Percentiles rank a stretch among this genome's conserved stretches.
Evolutionary conservation across 2,888 invertebrate genomes (phyloP).

Genomic region (Meganola albula): DNA sequence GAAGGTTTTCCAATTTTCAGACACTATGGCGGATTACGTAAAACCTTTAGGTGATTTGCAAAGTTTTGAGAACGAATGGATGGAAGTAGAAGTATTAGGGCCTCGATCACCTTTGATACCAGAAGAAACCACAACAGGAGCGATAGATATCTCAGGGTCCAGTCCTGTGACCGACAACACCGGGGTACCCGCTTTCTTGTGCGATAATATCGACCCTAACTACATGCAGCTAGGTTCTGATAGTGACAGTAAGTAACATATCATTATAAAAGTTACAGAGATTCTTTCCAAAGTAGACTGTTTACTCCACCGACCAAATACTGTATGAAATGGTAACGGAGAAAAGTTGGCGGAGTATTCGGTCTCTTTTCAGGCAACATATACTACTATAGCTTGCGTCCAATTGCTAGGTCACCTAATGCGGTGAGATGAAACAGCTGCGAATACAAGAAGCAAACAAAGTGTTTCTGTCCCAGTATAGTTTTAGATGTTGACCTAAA

Average conservation of each 20-base stretch:
- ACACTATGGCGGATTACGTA: constrained; percentile 71
- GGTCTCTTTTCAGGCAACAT: no score
- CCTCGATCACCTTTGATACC: constrained; percentile 71
- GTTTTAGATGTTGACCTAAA: no score
- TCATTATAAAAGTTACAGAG: no score
- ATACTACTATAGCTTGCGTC: no score
- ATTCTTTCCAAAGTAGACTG: no score
- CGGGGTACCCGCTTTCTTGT: constrained; percentile 78
- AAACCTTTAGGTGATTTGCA: constrained; percentile 85
- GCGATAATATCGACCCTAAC: constrained; percentile 75
- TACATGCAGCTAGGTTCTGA: constrained; percentile 76
- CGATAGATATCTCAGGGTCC: constrained; percentile 54
- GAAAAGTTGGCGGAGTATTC: no score
- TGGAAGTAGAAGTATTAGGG: constrained; percentile 88
- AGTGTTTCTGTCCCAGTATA: no score
- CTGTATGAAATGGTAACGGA: no score
- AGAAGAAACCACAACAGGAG: constrained; percentile 38
- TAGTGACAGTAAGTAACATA: constrained; percentile 67
- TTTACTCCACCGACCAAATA: no score
- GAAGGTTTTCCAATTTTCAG: constrained; percentile 11
- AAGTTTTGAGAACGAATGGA: constrained; percentile 94
- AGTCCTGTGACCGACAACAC: constrained; percentile 52
- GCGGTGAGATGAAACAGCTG: no score
- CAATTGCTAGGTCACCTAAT: no score
- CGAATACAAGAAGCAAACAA: no score